These are phyloP conservation scores for Trididemnum nubilum DNA, from an alignment of 23 tunicate genomes.

Conservation along the genomic window DNA sequence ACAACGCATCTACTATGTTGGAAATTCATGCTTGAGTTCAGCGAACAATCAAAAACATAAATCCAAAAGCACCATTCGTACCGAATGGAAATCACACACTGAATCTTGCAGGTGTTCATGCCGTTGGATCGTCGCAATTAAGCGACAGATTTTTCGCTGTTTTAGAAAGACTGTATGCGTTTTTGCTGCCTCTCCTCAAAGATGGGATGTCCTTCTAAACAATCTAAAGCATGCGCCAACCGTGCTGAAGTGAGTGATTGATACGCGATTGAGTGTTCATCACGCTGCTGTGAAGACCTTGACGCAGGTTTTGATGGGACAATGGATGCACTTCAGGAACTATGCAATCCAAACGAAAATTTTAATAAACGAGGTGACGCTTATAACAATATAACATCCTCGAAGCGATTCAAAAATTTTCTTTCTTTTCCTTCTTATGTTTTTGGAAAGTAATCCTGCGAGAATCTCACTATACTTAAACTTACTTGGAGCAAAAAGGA, in stretches of 20 bases:
- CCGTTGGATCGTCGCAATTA: conserved; percentile 53
- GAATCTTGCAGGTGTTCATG: conserved; percentile 64
- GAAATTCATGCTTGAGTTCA: conserved; percentile 54
- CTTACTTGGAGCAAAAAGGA: conserved; percentile 62
- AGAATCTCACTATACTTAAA: conserved; percentile 53
- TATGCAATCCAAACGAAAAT: conserved; percentile 49
- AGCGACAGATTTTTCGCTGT: conserved; percentile 62
- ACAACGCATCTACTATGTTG: conserved; percentile 64
- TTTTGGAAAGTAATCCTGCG: conserved; percentile 64
- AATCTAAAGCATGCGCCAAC: conserved; percentile 63
- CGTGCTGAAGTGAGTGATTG: conserved; percentile 62
- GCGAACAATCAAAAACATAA: conserved; percentile 59
- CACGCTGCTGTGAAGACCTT: conserved; percentile 63
- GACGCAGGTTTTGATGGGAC: conserved; percentile 57
- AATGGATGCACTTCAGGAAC: conserved; percentile 59
- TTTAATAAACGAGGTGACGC: conserved; percentile 62
- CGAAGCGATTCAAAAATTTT: conserved; percentile 55
- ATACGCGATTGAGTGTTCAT: conserved; percentile 59
- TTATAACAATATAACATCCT: conserved; percentile 49
- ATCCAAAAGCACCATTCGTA: conserved; percentile 62
- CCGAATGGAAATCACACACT: conserved; percentile 60
- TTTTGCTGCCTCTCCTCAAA: conserved; percentile 58
- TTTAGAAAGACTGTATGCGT: conserved; percentile 50
- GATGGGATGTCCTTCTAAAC: conserved; percentile 62
- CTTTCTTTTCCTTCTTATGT: conserved; percentile 61